Conservation (phyloP, 2,888 invertebrate species). For the Aethes cnicana region DNA sequence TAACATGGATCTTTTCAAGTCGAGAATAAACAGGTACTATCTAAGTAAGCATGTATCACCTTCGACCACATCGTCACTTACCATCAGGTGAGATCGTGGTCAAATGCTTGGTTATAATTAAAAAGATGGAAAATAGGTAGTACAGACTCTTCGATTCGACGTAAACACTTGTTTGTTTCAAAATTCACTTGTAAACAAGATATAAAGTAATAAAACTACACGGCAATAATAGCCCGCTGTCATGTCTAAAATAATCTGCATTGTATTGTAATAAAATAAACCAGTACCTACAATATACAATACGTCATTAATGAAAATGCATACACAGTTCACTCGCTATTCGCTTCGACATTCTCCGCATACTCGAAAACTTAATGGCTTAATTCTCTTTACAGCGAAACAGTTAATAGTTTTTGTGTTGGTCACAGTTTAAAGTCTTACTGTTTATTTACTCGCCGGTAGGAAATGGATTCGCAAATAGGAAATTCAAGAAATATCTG, state of each 20-base stretch:
- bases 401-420: conserved; percentile 16
- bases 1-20: no score
- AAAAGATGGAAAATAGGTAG: no score
- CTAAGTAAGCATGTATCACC: no score
- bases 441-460: background rate
- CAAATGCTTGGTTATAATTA: no score
- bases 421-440: background rate
- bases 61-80: no score
- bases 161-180: no score
- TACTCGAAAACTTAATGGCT: conserved; percentile 33
- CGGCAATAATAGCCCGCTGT: background rate
- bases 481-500: background rate
- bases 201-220: no score
- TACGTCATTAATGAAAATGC: conserved; percentile 32
- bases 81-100: no score
- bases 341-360: conserved; percentile 23
- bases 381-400: conserved; percentile 29
- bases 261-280: background rate
- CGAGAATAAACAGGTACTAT: no score
- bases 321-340: conserved; percentile 25
- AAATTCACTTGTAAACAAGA: no score
- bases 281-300: conserved; percentile 14
- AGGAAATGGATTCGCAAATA: background rate
- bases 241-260: background rate
- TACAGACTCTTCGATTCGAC: no score